A percentile compares a stretch with the other conserved stretches of the same genome.
These are phyloP conservation scores for Alectura lathami DNA, from an alignment of 2,113 vertebrate species.

Conservation along the genomic window DNA sequence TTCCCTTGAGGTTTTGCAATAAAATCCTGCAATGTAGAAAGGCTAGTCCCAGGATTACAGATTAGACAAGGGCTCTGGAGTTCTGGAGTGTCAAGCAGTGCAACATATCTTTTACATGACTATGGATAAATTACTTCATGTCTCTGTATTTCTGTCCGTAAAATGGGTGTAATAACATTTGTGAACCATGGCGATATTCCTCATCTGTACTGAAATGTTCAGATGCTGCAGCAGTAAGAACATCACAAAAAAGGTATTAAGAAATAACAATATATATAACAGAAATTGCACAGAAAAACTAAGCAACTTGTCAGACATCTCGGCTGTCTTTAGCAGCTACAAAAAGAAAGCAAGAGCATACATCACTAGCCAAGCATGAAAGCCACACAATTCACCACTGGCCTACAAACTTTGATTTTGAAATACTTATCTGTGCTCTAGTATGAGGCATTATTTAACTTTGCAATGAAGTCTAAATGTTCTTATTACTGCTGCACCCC, in stretches of 20 bases:
- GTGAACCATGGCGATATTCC: neutral
- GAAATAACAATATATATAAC: neutral
- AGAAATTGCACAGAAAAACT: neutral
- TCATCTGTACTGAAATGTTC: neutral
- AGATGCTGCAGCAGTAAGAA: neutral
- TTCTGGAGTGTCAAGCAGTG: neutral
- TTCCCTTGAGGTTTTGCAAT: neutral
- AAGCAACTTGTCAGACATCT: neutral
- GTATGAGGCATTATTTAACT: neutral
- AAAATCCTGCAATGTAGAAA: neutral
- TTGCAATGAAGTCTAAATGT: conserved; percentile 36
- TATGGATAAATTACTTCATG: neutral
- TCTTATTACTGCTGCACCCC: conserved; percentile 34
- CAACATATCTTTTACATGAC: neutral
- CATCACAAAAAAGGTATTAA: neutral
- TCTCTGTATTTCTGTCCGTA: neutral
- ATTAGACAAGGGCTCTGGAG: neutral
- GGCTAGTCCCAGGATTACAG: neutral
- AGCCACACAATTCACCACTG: conserved; percentile 12
- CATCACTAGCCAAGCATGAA: conserved; percentile 5
- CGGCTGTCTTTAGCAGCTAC: neutral
- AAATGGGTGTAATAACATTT: neutral
- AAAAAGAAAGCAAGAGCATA: neutral
- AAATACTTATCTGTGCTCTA: conserved; percentile 43
- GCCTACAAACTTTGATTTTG: conserved; percentile 27